These are phyloP conservation scores for Periplaneta americana DNA, from an alignment of 1,140 invertebrate genomes.

Conservation along the genomic window DNA sequence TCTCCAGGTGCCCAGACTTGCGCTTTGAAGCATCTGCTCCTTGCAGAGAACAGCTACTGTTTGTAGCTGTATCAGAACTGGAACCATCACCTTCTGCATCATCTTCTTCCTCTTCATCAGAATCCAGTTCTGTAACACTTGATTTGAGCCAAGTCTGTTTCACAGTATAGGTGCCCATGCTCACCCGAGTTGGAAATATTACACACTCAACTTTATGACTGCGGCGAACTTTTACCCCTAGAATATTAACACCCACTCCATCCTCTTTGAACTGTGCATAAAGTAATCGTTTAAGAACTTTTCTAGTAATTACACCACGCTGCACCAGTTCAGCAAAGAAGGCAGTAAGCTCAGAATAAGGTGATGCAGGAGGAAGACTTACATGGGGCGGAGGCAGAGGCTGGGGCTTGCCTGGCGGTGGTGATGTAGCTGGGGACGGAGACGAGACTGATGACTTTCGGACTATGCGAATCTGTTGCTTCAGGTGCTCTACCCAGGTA, in stretches of 20 bases:
- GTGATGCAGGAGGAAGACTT: slow-evolving; percentile 55
- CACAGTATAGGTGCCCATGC: slow-evolving; percentile 32
- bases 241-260: slow-evolving; percentile 39
- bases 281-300: slow-evolving; percentile 65
- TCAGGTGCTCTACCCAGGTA: slow-evolving; percentile 78
- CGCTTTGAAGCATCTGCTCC: neutral
- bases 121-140: neutral
- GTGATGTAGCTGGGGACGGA: slow-evolving; percentile 39
- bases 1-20: neutral
- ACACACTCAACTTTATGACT: slow-evolving; percentile 47
- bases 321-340: slow-evolving; percentile 67
- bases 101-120: slow-evolving; percentile 24
- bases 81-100: slow-evolving; percentile 29
- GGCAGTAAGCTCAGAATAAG: slow-evolving; percentile 64
- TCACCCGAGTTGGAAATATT: slow-evolving; percentile 44
- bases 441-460: slow-evolving; percentile 39
- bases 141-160: slow-evolving; percentile 11
- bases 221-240: slow-evolving; percentile 42
- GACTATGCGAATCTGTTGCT: slow-evolving; percentile 52
- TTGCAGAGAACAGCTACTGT: neutral
- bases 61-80: slow-evolving; percentile 35
- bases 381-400: slow-evolving; percentile 46
- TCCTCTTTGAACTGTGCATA: slow-evolving; percentile 52
- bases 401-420: slow-evolving; percentile 38
- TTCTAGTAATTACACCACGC: slow-evolving; percentile 59